phyloP scores from a whole-genome alignment of 2,888 invertebrate genomes.

The Eueremaeus valkanovi region DNA sequence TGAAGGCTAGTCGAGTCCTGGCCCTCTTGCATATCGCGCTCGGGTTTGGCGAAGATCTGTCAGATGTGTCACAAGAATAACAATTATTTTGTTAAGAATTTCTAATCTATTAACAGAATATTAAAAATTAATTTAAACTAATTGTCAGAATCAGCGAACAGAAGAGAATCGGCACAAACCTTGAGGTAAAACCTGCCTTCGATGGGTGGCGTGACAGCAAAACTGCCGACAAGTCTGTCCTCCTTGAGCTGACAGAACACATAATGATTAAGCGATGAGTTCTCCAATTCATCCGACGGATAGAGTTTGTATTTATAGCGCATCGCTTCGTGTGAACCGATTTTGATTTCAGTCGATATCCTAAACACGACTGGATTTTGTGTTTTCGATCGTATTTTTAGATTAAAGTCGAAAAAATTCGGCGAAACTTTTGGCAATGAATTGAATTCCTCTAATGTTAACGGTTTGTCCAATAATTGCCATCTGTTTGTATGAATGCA shows the following conservation, averaged over 20 bases:
- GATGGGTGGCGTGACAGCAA: slow-evolving; percentile 53
- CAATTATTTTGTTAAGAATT: too few relatives aligned
- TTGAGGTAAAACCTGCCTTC: slow-evolving; percentile 54
- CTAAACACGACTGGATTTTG: slow-evolving; percentile 48
- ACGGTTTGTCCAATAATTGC: slow-evolving; percentile 55
- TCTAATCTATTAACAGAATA: too few relatives aligned
- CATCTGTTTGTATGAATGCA: too few relatives aligned
- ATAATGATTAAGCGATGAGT: slow-evolving; percentile 49
- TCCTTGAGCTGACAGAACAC: slow-evolving; percentile 50
- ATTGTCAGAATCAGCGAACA: too few relatives aligned
- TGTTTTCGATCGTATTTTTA: slow-evolving; percentile 48
- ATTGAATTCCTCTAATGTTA: slow-evolving; percentile 55
- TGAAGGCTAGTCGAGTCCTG: slow-evolving; percentile 46
- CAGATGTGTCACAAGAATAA: too few relatives aligned
- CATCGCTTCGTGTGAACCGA: slow-evolving; percentile 48
- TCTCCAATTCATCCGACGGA: slow-evolving; percentile 49
- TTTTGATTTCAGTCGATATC: slow-evolving; percentile 49
- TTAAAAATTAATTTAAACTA: too few relatives aligned
- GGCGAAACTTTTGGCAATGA: slow-evolving; percentile 55
- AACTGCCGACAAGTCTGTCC: slow-evolving; percentile 49
- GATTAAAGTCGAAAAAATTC: slow-evolving; percentile 53
- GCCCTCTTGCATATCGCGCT: slow-evolving; percentile 48
- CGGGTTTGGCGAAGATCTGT: slow-evolving; percentile 50
- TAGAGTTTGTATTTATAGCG: slow-evolving; percentile 51
- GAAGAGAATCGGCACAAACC: slow-evolving; percentile 41